These are phyloP conservation scores for Heliconius hermathena DNA, from an alignment of 1,140 invertebrate species.

Conservation along the genomic window DNA sequence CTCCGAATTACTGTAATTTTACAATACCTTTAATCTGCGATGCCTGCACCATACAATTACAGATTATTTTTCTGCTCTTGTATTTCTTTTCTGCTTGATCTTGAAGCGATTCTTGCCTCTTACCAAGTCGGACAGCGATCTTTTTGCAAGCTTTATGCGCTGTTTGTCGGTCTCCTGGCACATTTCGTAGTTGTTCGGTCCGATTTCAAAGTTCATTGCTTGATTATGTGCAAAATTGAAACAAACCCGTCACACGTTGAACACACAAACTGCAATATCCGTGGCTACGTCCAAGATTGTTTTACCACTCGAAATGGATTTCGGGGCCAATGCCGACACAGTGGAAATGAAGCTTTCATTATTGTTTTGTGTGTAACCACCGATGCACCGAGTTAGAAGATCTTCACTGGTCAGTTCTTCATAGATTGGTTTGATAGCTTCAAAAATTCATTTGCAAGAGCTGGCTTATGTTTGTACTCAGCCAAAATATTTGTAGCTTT, in stretches of 20 bases:
- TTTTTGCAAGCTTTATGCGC: neutral
- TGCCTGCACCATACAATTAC: neutral
- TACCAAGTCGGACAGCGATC: conserved; percentile 8
- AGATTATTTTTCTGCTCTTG: neutral
- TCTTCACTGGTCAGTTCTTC: conserved; percentile 7
- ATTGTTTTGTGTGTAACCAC: too few species aligned
- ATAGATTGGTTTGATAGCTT: neutral
- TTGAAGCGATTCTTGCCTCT: conserved; percentile 6
- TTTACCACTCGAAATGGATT: conserved; percentile 1
- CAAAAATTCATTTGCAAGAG: too few species aligned
- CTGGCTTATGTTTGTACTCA: too few species aligned
- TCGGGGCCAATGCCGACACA: conserved; percentile 5
- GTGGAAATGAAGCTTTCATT: neutral
- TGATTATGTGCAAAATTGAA: conserved; percentile 1
- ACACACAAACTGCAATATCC: conserved; percentile 12
- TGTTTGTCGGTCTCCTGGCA: neutral
- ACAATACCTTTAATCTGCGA: neutral
- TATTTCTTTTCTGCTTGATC: neutral
- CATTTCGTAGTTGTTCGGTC: neutral
- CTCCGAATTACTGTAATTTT: too few species aligned
- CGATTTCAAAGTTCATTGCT: neutral
- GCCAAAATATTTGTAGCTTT: too few species aligned
- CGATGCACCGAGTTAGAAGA: neutral
- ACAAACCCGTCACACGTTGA: neutral
- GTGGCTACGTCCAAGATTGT: neutral